phyloP scores from a whole-genome alignment of 2,888 invertebrate species.

The Pristionchus entomophagus region DNA sequence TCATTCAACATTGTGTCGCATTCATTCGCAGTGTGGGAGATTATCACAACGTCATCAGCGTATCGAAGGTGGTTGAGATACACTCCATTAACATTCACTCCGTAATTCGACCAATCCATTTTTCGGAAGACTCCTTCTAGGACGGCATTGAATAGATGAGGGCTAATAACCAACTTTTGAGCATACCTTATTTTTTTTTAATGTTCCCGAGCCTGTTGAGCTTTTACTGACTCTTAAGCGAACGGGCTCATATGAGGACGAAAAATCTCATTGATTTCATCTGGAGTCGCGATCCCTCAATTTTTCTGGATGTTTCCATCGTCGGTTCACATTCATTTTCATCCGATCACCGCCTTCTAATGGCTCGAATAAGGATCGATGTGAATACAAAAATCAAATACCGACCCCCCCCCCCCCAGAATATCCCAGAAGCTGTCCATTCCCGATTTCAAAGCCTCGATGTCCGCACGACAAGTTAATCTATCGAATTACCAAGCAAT shows the following conservation, averaged over 20 bases:
- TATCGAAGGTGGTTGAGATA: background rate
- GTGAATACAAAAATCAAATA: background rate
- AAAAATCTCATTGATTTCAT: conserved; percentile 4
- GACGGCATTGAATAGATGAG: background rate
- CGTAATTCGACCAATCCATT: background rate
- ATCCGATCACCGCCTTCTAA: background rate
- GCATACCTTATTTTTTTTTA: no score
- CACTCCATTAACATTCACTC: background rate
- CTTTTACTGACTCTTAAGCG: no score
- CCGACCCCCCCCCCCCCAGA: background rate
- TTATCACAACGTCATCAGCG: background rate
- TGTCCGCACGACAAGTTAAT: background rate
- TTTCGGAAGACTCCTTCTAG: background rate
- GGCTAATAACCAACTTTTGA: no score
- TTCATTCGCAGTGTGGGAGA: background rate
- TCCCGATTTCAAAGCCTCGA: background rate
- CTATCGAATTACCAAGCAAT: background rate
- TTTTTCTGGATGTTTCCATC: conserved; percentile 1
- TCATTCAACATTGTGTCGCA: background rate
- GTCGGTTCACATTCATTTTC: background rate
- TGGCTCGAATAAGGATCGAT: background rate
- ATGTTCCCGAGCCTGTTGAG: no score
- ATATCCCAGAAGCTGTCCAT: background rate
- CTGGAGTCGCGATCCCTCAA: background rate
- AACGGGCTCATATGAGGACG: no score